Conservation (phyloP, 2,888 invertebrate species). For the Scaptomyza polygonia region DNA sequence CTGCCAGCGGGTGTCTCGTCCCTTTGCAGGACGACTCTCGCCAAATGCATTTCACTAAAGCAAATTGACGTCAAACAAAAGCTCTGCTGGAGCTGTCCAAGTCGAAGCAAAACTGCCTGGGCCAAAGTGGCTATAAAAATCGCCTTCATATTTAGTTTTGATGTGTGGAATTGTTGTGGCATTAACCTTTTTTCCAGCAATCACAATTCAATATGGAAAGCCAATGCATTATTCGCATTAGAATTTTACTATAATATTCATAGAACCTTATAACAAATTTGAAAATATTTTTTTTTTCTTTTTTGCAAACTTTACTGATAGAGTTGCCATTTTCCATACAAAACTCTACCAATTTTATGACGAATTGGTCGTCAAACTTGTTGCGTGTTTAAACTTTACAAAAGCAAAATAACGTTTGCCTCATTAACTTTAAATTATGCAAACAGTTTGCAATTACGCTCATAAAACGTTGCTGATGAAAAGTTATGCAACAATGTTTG, state of each 20-base stretch:
- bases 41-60: slow-evolving; percentile 30
- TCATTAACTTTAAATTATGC: slow-evolving; percentile 7
- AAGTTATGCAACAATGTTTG: slow-evolving; percentile 1
- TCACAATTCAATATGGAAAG: slow-evolving; percentile 13
- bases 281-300: too few relatives aligned
- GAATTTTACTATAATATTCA: too few relatives aligned
- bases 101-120: background rate
- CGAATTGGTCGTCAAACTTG: slow-evolving; percentile 18
- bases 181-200: slow-evolving; percentile 30
- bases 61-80: slow-evolving; percentile 51
- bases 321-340: too few relatives aligned
- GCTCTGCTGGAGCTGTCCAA: slow-evolving; percentile 27
- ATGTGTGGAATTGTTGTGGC: slow-evolving; percentile 24
- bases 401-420: background rate
- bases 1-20: slow-evolving; percentile 51
- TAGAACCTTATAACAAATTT: too few relatives aligned
- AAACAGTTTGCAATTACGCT: slow-evolving; percentile 20
- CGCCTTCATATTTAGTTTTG: slow-evolving; percentile 5
- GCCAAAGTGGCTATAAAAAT: background rate
- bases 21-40: slow-evolving; percentile 1
- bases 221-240: slow-evolving; percentile 18
- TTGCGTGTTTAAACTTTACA: background rate
- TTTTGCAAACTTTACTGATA: too few relatives aligned
- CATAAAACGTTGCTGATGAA: slow-evolving; percentile 16
- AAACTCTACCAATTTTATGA: too few relatives aligned